These are phyloP conservation scores for Xiphydria camelus DNA, from an alignment of 2,888 invertebrate genomes.

Conservation along the genomic window DNA sequence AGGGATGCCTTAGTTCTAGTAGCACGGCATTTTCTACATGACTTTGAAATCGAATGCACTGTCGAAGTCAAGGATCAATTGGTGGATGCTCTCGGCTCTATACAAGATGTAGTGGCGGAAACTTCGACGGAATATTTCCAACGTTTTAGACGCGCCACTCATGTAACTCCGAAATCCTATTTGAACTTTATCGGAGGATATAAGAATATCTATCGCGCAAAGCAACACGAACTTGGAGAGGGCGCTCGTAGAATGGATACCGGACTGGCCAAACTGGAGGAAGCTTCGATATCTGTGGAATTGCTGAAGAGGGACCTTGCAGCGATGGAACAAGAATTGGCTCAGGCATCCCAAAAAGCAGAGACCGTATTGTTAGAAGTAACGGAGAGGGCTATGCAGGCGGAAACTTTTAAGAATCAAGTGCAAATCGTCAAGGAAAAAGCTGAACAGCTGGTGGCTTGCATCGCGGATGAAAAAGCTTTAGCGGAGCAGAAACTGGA, in stretches of 20 bases:
- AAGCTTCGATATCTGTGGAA: conserved; percentile 92
- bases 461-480: conserved; percentile 87
- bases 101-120: conserved; percentile 89
- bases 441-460: conserved; percentile 85
- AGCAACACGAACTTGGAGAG: conserved; percentile 85
- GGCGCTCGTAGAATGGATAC: conserved; percentile 94
- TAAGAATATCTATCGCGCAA: conserved; percentile 89
- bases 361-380: conserved; percentile 87
- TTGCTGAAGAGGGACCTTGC: conserved; percentile 89
- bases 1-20: conserved; percentile 92
- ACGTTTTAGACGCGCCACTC: conserved; percentile 88
- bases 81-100: conserved; percentile 87
- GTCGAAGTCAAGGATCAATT: conserved; percentile 80
- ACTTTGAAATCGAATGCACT: conserved; percentile 88
- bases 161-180: conserved; percentile 97
- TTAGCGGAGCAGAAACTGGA: conserved; percentile 90
- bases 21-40: conserved; percentile 86
- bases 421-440: conserved; percentile 96
- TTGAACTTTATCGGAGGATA: conserved; percentile 94
- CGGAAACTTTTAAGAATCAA: conserved; percentile 93
- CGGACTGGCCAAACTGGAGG: conserved; percentile 91
- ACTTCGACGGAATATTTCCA: conserved; percentile 87
- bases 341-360: conserved; percentile 89
- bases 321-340: conserved; percentile 92
- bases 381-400: conserved; percentile 91